These are phyloP conservation scores for Labia minor DNA, from an alignment of 2,888 invertebrate genomes.

Conservation along the genomic window DNA sequence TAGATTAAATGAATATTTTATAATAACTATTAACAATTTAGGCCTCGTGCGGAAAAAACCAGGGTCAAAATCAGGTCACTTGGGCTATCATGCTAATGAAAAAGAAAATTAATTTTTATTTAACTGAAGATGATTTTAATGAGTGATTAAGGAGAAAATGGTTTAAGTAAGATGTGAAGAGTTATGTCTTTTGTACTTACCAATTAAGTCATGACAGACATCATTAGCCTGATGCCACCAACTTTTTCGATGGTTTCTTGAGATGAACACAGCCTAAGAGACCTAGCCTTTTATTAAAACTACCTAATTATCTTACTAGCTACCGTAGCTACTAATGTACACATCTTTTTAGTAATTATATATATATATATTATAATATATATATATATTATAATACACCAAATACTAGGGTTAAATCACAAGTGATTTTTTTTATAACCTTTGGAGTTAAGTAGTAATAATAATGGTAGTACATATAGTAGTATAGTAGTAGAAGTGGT, in stretches of 20 bases:
- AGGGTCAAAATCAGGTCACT: slow-evolving; percentile 13
- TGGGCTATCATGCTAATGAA: background rate
- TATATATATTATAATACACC: background rate
- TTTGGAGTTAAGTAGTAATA: background rate
- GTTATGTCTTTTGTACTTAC: background rate
- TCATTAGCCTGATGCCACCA: background rate
- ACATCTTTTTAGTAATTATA: background rate
- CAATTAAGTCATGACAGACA: background rate
- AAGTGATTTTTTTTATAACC: background rate
- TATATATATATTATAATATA: too few relatives aligned
- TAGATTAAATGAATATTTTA: background rate
- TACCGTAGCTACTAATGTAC: background rate
- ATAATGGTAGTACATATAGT: background rate
- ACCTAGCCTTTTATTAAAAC: background rate
- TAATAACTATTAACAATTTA: background rate
- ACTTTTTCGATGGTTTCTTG: background rate
- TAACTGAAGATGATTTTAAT: background rate
- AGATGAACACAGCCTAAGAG: slow-evolving; percentile 1
- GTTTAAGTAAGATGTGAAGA: background rate
- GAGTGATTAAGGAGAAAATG: background rate
- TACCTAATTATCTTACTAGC: background rate
- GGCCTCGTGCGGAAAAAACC: slow-evolving; percentile 7
- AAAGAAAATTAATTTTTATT: background rate
- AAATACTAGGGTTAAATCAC: background rate
- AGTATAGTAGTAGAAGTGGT: slow-evolving; percentile 13